A percentile compares a stretch with the other conserved stretches of the same genome.
Evolutionary conservation across 2,888 invertebrate genomes (phyloP).

Genomic region (Nesidiocoris tenuis): DNA sequence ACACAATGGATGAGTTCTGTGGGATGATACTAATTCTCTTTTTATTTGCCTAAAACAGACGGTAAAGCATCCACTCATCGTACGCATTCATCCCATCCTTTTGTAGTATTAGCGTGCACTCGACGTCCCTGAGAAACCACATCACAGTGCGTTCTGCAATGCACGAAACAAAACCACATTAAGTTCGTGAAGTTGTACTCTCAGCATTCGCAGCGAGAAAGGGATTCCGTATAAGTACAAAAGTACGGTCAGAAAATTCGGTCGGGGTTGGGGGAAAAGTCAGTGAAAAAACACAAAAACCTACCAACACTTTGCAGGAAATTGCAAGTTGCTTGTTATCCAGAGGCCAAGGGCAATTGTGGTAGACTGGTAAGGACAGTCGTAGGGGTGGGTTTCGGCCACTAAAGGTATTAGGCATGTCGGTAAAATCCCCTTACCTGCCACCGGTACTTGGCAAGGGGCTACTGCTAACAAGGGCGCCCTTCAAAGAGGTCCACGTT

Average conservation of each 20-base stretch:
- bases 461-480: constrained; percentile 28
- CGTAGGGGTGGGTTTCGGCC: constrained; percentile 1
- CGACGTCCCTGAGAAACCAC: not conserved
- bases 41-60: not conserved
- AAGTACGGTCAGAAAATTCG: too few relatives aligned
- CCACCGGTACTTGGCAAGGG: constrained; percentile 6
- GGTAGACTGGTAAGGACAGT: not conserved
- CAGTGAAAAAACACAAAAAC: not conserved
- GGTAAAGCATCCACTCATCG: not conserved
- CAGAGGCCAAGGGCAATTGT: not conserved
- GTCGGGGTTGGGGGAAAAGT: not conserved
- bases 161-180: not conserved
- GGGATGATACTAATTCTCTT: too few relatives aligned
- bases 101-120: not conserved
- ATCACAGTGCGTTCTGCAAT: not conserved
- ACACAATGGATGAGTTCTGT: too few relatives aligned
- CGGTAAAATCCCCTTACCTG: constrained; percentile 39
- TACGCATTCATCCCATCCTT: not conserved
- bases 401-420: constrained; percentile 42
- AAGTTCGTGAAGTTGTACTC: not conserved
- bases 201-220: too few relatives aligned
- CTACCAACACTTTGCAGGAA: not conserved
- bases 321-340: not conserved
- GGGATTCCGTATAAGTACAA: too few relatives aligned
- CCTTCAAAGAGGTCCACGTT: constrained; percentile 19